phyloP scores from a whole-genome alignment of 2,113 vertebrate species.

The Channa maculata region DNA sequence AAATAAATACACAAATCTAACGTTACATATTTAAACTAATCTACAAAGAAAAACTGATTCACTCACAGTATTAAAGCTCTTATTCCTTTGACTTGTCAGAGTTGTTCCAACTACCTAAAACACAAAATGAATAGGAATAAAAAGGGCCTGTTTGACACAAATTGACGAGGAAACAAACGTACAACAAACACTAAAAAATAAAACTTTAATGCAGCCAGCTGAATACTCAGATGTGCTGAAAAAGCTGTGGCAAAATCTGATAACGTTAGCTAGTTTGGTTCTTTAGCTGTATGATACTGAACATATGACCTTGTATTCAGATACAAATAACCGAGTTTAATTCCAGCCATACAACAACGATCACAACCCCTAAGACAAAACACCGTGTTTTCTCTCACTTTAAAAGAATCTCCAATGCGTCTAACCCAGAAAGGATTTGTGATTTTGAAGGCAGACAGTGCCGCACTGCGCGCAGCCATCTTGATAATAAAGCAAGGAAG shows the following conservation, averaged over 20 bases:
- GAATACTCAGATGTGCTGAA: no score
- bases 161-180: no score
- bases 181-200: no score
- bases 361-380: not conserved
- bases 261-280: not conserved
- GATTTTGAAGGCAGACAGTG: slow-evolving; percentile 71
- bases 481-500: slow-evolving; percentile 37
- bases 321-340: not conserved
- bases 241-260: no score
- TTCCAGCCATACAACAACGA: not conserved
- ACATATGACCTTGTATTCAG: slow-evolving; percentile 72
- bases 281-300: not conserved
- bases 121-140: not conserved
- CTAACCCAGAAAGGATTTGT: slow-evolving; percentile 70
- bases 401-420: slow-evolving; percentile 67
- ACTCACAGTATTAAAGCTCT: slow-evolving; percentile 68
- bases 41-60: not conserved
- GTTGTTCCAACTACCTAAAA: slow-evolving; percentile 76
- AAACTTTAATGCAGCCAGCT: no score
- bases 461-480: slow-evolving; percentile 77
- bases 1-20: not conserved
- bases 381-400: slow-evolving; percentile 65
- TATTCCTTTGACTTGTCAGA: slow-evolving; percentile 67
- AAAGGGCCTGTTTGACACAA: rapidly evolving
- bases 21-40: no score